Evolutionary conservation across 1,140 invertebrate species (phyloP).

Genomic region (Wasmannia auropunctata): DNA sequence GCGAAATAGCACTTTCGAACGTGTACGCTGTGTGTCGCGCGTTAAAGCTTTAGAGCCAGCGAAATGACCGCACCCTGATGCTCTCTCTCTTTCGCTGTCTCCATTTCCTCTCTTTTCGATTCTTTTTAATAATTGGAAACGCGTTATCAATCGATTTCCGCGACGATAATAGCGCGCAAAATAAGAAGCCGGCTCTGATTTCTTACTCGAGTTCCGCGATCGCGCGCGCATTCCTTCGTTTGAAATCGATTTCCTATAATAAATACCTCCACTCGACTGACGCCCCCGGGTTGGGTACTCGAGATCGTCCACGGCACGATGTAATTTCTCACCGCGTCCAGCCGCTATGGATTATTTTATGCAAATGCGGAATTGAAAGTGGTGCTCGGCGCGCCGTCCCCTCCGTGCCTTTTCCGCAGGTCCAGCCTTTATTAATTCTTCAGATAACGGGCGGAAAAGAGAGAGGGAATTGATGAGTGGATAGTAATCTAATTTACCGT

Average conservation of each 20-base stretch:
- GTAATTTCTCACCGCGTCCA: conserved; percentile 72
- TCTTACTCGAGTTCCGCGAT: conserved; percentile 26
- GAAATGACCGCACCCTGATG: background rate
- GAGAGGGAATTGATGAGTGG: conserved; percentile 71
- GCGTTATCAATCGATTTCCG: conserved; percentile 32
- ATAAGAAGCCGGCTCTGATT: conserved; percentile 36
- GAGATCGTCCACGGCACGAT: conserved; percentile 46
- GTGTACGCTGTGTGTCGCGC: conserved; percentile 17
- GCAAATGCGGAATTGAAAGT: conserved; percentile 75
- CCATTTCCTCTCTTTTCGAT: background rate
- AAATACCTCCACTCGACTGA: conserved; percentile 57
- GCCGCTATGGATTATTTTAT: conserved; percentile 72
- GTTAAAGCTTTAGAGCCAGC: conserved; percentile 27
- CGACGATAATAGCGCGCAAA: conserved; percentile 28
- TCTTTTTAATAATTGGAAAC: conserved; percentile 41
- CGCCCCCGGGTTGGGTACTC: conserved; percentile 38
- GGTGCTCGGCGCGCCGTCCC: conserved; percentile 51
- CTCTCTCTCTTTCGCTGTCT: background rate
- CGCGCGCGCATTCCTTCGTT: background rate
- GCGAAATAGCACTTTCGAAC: conserved; percentile 37
- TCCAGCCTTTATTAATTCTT: conserved; percentile 74
- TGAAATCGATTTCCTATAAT: conserved; percentile 70
- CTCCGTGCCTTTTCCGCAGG: background rate
- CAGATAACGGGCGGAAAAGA: conserved; percentile 66
- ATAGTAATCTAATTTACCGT: conserved; percentile 74